Percentiles rank a stretch among this genome's conserved stretches.
phyloP scores from a whole-genome alignment of 2,797 vertebrate genomes.

The Pteropus rufus region DNA sequence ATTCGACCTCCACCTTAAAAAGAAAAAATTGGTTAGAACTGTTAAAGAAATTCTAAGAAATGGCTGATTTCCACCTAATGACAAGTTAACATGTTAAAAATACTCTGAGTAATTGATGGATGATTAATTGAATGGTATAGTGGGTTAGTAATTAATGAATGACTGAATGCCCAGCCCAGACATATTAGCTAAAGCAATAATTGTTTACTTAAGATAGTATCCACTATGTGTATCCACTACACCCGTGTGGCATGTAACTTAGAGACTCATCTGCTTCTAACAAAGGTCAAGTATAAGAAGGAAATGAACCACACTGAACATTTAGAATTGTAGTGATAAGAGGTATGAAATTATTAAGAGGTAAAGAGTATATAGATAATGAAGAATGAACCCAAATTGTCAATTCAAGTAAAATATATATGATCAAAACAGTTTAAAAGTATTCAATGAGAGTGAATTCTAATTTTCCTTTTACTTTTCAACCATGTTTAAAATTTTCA shows the following conservation, averaged over 20 bases:
- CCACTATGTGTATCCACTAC: rapidly evolving
- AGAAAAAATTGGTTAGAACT: background rate
- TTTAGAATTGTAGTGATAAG: background rate
- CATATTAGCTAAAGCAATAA: background rate
- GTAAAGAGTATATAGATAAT: background rate
- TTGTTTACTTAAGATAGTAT: background rate
- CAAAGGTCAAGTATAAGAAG: background rate
- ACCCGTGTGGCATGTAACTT: background rate
- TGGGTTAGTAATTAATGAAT: background rate
- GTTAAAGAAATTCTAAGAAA: background rate
- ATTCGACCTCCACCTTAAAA: background rate
- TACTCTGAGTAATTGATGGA: background rate
- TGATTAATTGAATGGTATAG: background rate
- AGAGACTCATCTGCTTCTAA: background rate
- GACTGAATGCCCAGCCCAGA: background rate
- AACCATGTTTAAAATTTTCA: background rate
- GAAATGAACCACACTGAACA: background rate
- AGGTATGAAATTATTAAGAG: background rate
- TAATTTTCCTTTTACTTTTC: background rate
- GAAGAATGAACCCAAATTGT: background rate
- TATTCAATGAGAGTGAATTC: background rate
- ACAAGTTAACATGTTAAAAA: background rate
- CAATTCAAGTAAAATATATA: background rate
- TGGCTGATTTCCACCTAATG: background rate
- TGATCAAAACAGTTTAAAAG: background rate